phyloP scores from a whole-genome alignment of 2,113 vertebrate species.

The Apodemus speciosus region DNA sequence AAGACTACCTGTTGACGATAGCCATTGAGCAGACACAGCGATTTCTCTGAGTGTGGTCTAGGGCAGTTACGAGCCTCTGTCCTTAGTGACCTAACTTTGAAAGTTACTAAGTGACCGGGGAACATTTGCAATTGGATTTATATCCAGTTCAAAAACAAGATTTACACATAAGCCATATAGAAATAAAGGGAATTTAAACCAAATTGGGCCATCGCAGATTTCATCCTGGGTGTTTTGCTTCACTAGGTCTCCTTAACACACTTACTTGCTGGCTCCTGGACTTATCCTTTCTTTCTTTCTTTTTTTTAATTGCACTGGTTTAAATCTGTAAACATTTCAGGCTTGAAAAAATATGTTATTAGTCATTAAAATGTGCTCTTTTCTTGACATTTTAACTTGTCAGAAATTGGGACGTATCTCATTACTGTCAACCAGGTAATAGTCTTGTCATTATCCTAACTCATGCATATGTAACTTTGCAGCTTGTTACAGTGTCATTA shows the following conservation, averaged over 20 bases:
- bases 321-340: conserved; percentile 74
- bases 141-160: conserved; percentile 54
- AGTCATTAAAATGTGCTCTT: conserved; percentile 29
- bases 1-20: conserved; percentile 84
- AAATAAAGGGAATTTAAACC: conserved; percentile 74
- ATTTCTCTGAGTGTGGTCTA: not conserved
- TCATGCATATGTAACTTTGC: not conserved
- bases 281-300: not conserved
- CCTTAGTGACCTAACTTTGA: conserved; percentile 51
- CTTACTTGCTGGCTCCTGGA: conserved; percentile 30
- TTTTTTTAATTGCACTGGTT: conserved; percentile 68
- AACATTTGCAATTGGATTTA: conserved; percentile 71
- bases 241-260: not conserved
- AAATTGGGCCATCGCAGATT: conserved; percentile 57
- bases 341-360: conserved; percentile 69
- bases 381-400: conserved; percentile 28
- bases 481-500: not conserved
- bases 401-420: not conserved
- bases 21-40: conserved; percentile 73
- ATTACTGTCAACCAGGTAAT: not conserved
- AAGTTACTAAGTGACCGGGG: conserved; percentile 67
- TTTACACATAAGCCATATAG: conserved; percentile 75
- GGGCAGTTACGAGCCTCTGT: conserved; percentile 51
- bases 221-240: conserved; percentile 62
- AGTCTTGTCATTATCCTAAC: not conserved